Evolutionary conservation across 2,888 invertebrate genomes (phyloP).

Genomic region (Encarsia formosa): DNA sequence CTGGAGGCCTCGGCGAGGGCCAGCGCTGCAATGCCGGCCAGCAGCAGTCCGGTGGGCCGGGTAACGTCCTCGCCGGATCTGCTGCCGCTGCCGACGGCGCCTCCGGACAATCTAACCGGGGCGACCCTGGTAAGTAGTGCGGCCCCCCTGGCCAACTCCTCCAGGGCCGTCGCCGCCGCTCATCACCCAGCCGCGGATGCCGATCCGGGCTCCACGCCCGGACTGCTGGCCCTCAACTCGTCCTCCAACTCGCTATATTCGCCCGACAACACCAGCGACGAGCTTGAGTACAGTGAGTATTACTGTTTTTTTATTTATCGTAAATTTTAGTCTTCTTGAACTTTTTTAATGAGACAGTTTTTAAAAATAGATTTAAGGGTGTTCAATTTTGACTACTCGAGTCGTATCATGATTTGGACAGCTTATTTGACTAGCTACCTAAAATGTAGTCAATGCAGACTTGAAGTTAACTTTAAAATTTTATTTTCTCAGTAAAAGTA

Average conservation of each 20-base stretch:
- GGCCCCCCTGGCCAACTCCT: neutral
- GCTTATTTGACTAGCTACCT: too few species aligned
- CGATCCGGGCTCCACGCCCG: too few species aligned
- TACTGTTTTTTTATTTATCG: neutral
- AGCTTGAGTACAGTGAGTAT: conserved; percentile 48
- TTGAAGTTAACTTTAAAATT: too few species aligned
- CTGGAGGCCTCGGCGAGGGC: conserved; percentile 24
- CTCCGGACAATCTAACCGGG: conserved; percentile 13
- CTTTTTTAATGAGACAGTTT: too few species aligned
- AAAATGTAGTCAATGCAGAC: too few species aligned
- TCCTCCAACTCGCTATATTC: conserved; percentile 38
- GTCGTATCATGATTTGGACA: too few species aligned
- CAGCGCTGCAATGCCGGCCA: conserved; percentile 6
- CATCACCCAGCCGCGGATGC: neutral
- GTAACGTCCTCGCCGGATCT: conserved; percentile 1
- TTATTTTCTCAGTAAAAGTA: too few species aligned
- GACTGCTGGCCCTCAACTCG: conserved; percentile 44
- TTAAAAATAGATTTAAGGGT: too few species aligned
- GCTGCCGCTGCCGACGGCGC: conserved; percentile 3
- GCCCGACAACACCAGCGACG: conserved; percentile 38
- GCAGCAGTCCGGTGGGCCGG: neutral
- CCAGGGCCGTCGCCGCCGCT: neutral
- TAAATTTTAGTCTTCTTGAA: neutral
- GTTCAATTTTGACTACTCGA: too few species aligned
- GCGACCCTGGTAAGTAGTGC: conserved; percentile 12